Conservation (phyloP, 2,113 vertebrate genomes). For the Orycteropus afer region DNA sequence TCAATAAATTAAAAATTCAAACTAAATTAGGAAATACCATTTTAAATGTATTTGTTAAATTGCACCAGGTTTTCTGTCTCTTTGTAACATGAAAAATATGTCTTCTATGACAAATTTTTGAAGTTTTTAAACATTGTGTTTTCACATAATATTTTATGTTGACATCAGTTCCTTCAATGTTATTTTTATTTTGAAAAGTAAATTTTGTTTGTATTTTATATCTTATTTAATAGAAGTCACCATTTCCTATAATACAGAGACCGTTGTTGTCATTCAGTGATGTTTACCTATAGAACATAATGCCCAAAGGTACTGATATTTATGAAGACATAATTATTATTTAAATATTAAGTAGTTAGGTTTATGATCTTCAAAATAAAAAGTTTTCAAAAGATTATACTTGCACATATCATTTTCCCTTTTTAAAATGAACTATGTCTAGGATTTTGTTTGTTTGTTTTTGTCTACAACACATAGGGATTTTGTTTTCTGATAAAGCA, state of each 20-base stretch:
- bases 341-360: background rate
- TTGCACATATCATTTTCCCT: background rate
- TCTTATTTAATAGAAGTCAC: background rate
- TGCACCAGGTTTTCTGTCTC: background rate
- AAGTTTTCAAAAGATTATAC: background rate
- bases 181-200: constrained; percentile 29
- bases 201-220: background rate
- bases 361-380: background rate
- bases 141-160: background rate
- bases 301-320: background rate
- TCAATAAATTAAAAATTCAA: constrained; percentile 22
- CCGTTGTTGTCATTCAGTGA: background rate
- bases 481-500: background rate
- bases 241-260: background rate
- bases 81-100: background rate
- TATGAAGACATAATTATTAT: background rate
- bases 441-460: background rate
- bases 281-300: background rate
- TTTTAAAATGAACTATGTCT: background rate
- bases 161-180: background rate
- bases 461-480: background rate
- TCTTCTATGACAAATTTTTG: background rate
- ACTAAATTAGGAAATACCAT: background rate
- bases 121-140: background rate
- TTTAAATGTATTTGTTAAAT: constrained; percentile 33